A percentile compares a stretch with the other conserved stretches of the same genome.
These are phyloP conservation scores for Nycticryphes semicollaris DNA, from an alignment of 2,113 vertebrate species.

Conservation along the genomic window DNA sequence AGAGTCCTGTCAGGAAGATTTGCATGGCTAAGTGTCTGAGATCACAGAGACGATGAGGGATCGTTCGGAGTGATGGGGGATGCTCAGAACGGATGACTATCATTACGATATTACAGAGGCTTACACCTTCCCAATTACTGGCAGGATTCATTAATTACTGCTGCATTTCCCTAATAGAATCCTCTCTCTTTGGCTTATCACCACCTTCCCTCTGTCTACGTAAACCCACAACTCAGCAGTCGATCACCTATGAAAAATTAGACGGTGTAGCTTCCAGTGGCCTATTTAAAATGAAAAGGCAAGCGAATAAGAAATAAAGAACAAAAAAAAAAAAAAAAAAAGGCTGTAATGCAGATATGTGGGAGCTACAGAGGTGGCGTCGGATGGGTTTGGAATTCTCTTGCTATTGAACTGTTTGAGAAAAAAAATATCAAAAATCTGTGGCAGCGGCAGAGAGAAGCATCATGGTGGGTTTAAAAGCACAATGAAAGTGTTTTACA, in stretches of 20 bases:
- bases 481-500: constrained; percentile 15
- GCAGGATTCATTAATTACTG: constrained; percentile 97
- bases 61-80: constrained; percentile 81
- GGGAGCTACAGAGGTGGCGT: background rate
- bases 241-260: constrained; percentile 80
- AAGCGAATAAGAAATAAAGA: constrained; percentile 44
- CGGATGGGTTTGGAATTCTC: constrained; percentile 8
- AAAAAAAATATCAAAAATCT: background rate
- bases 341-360: background rate
- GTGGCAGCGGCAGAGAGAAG: constrained; percentile 15
- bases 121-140: constrained; percentile 97
- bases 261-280: constrained; percentile 54
- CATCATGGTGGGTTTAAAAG: constrained; percentile 10
- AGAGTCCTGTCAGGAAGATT: constrained; percentile 95
- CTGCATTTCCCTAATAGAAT: constrained; percentile 84
- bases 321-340: background rate
- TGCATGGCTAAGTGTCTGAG: constrained; percentile 97
- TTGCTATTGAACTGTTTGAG: constrained; percentile 18
- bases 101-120: constrained; percentile 91
- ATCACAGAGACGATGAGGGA: constrained; percentile 88
- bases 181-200: constrained; percentile 76
- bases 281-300: constrained; percentile 74
- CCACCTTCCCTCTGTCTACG: constrained; percentile 81
- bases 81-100: constrained; percentile 93
- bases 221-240: constrained; percentile 77